Evolutionary conservation across 1,140 invertebrate species (phyloP).

Genomic region (Formica exsecta): DNA sequence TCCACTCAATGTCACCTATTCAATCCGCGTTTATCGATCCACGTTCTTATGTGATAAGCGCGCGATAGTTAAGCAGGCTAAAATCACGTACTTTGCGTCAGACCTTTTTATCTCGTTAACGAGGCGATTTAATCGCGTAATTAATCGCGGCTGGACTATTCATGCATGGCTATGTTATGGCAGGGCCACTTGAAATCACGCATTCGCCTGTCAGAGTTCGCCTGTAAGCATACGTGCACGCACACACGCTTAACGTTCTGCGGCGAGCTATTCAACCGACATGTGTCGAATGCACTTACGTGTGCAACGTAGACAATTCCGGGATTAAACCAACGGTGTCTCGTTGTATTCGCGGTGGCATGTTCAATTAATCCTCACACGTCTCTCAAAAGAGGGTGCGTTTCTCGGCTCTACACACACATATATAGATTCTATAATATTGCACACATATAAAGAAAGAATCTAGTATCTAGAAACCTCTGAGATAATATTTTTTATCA

Average conservation of each 20-base stretch:
- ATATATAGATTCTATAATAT: background rate
- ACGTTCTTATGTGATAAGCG: constrained; percentile 2
- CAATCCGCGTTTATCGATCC: background rate
- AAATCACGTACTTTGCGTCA: constrained; percentile 13
- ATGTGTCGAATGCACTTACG: constrained; percentile 61
- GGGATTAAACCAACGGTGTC: constrained; percentile 50
- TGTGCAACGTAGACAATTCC: constrained; percentile 51
- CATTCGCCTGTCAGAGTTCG: constrained; percentile 22
- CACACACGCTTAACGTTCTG: constrained; percentile 30
- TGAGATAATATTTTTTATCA: background rate
- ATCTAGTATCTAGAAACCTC: too few relatives aligned
- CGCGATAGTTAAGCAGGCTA: background rate
- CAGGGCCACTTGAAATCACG: constrained; percentile 44
- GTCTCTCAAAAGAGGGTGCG: too few relatives aligned
- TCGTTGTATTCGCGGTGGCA: constrained; percentile 16
- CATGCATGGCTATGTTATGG: background rate
- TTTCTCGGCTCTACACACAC: background rate
- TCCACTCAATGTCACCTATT: background rate
- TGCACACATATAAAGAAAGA: too few relatives aligned
- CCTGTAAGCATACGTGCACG: background rate
- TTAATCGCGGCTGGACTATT: constrained; percentile 56
- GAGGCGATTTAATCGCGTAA: constrained; percentile 48
- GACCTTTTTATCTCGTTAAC: constrained; percentile 50
- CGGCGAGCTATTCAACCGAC: constrained; percentile 43
- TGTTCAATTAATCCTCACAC: constrained; percentile 21